Base-by-base conservation (phyloP, 2,888 invertebrate genomes). In the Lypha dubia region DNA sequence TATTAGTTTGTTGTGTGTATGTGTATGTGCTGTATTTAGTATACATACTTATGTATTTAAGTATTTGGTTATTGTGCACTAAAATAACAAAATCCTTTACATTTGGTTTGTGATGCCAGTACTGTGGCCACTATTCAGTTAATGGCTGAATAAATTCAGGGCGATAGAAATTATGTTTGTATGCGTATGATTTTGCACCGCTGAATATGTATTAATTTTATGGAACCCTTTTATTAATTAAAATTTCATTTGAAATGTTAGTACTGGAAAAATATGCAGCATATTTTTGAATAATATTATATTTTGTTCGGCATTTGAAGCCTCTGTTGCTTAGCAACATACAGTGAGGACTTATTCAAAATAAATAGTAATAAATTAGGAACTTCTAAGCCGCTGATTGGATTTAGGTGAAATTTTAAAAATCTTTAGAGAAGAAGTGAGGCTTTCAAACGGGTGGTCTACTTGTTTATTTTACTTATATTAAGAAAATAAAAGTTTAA, bases 51-150 rank as follows among this genome's bases (percentile, higher is more conserved):
- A 6, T 9, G 44, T 46, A 35, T 15, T 13, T 22, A 8, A 22
- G 35, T 28, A 74, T 74, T 41, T 67, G 62, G n/a, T 60, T 44
- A 35, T n/a, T n/a, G n/a, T n/a, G n/a, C n/a, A n/a, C n/a, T 63
- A 41, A 20, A 63, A 71, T 11, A 56, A 44, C 17, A 20, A 62
- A 38, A 62, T 20, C 62, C 62, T 32, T 56, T 63, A 41, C 32
- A 71, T 41, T 51, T 51, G 58, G 71, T 49, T 49, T 71, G 32
- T 20, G 44, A 70, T 60, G 53, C 49, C 70, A 70, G 38, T 41
- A 11, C 28, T 9, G 11, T 63, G 53, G 46, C 63, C 70, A 70
- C 46, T 76, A 15, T 46, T 15, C 4, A 44, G 11, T 24, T 76
- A 24, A 70, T 63, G 70, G 63, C n/a, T 75, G 20, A 63, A 44